Conservation (phyloP, 2,797 vertebrate genomes). For the Acipenser transmontanus region DNA sequence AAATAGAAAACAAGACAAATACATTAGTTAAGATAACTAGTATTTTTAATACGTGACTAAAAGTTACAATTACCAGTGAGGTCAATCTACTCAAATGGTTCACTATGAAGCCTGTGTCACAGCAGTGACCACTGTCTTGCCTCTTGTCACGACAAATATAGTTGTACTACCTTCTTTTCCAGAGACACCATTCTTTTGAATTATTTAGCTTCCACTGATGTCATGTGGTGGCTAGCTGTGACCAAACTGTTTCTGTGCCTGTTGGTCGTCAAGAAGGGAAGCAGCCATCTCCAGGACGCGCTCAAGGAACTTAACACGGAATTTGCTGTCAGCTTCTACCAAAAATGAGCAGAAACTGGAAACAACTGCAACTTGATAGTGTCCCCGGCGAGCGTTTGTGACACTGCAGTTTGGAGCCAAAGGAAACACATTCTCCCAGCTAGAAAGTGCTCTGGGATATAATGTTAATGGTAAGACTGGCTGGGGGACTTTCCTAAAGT, state of each 20-base stretch:
- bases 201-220: slow-evolving; percentile 21
- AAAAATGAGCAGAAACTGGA: slow-evolving; percentile 39
- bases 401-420: slow-evolving; percentile 77
- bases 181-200: neutral
- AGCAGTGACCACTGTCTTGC: no score
- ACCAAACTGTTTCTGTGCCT: slow-evolving; percentile 51
- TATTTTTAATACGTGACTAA: no score
- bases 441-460: slow-evolving; percentile 70
- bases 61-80: no score
- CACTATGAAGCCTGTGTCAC: no score
- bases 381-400: slow-evolving; percentile 65
- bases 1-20: no score
- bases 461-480: slow-evolving; percentile 60
- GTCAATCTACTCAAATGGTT: no score
- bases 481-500: neutral
- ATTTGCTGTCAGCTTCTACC: slow-evolving; percentile 71
- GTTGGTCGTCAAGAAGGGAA: slow-evolving; percentile 45
- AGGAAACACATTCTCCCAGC: slow-evolving; percentile 69
- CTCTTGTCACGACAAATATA: no score
- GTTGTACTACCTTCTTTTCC: neutral
- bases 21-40: no score
- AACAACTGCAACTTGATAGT: slow-evolving; percentile 70
- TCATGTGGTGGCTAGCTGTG: slow-evolving; percentile 53
- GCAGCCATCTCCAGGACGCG: slow-evolving; percentile 48
- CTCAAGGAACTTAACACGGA: slow-evolving; percentile 61